Base-by-base conservation (phyloP, 2,888 invertebrate genomes). In the Serrognathus titanus region DNA sequence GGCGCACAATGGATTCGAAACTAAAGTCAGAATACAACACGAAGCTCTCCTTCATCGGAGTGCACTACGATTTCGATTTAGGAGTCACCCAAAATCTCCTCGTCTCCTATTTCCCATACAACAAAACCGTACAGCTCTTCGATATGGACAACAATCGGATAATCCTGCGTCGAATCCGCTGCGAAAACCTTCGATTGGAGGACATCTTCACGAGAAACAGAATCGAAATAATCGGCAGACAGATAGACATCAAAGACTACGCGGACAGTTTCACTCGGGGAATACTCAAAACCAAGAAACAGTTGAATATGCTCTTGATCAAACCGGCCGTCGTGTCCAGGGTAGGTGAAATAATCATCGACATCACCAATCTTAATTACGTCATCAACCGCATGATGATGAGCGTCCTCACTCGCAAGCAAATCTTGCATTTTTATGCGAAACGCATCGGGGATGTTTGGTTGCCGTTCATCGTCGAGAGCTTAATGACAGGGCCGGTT, bases 61-160 rank as follows among this genome's bases (percentile, higher is more conserved):
- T 94, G 79, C 96, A 94, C 94, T 92, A 87, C 71, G 95, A 95
- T 73, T 84, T 86, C 64, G 86, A 89, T 68, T 87, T 92, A 0
- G 85, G 85, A 40, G 81, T 89, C 11, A 78, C 86, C 13, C 86
- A 90, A 66, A 85, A 85, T 61, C 94, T 92, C 75, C 82, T 86
- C 68, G 77, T 95, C 48, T 86, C 87, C 66, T 95, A 83, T 73
- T 92, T 86, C 75, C 86, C 88, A 2, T 81, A 80, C 48, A 93
- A 94, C 73, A 85, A 85, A 66, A 87, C 90, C 0, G 76, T 94
- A 35, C 94, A 95, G 81, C 84, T 95, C 3, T 77, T 65, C 61
- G 78, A 78, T 61, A 66, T 63, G 16, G 73, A 74, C 31, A 53
- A 67, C 3, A 72, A 75, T 40, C 68, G 75, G 35, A 67, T 72